Evolutionary conservation across 2,797 vertebrate genomes (phyloP), one percentile per base, ranked within the genome.

Genomic region (Pyrrhura leucotis): DNA sequence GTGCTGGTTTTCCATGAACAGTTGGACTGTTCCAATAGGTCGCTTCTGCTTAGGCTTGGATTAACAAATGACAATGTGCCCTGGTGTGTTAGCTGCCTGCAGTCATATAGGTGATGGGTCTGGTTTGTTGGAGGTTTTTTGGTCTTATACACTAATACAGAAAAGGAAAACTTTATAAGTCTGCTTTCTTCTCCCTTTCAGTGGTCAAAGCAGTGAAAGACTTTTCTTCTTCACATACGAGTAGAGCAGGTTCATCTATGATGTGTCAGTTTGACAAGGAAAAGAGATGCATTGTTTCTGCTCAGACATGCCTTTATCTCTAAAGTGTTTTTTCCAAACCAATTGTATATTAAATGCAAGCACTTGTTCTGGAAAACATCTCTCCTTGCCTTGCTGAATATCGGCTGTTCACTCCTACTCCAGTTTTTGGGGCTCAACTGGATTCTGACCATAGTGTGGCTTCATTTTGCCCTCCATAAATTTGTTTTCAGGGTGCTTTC

Each of bases 191-290:
- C 35, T 61, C 14, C 58, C 26, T 66, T 66, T 33, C 31, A 14
- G 37, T 10, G 58, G 14, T 14, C 8, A 44, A 39, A 31, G 51
- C 29, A 29, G 3, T 33, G 45, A 13, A 29, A 48, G 42, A 10
- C 2, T 20, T 44, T n/a, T 9, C 10, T 10, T 35, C 21, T 6
- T 3, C 58, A 21, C 7, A 3, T 19, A 31, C 1, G 13, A 18
- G 4, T 5, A 5, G 39, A 21, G 68, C 12, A 66, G n/a, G 66
- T 6, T 62, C 28, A 44, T 33, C n/a, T n/a, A 26, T 40, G 61
- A 56, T 8, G 39, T 6, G 42, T 2, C 39, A 33, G 0, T 67
- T 5, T n/a, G 76, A 22, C 25, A 13, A 10, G 58, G 58, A 37
- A 59, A 72, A 63, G 2, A 22, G 37, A 9, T 8, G 3, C 10